A percentile compares a stretch with the other conserved stretches of the same genome.
Evolutionary conservation across 2,888 invertebrate species (phyloP).

Genomic region (Tanytarsus gracilentus): DNA sequence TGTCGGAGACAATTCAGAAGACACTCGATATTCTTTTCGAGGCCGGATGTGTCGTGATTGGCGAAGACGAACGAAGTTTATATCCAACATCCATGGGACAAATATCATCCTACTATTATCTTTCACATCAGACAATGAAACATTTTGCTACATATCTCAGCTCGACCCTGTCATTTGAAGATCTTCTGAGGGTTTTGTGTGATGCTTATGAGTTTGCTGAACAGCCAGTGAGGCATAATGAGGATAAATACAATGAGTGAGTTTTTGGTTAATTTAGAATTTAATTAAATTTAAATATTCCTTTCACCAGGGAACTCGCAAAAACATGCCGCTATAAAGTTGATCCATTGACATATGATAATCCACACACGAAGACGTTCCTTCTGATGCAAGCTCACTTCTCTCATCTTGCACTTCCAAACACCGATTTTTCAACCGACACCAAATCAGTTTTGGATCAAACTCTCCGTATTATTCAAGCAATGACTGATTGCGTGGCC

Average conservation of each 20-base stretch:
- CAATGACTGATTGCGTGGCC: conserved; percentile 90
- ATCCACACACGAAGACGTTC: conserved; percentile 89
- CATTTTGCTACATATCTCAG: conserved; percentile 65
- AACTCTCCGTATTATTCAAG: conserved; percentile 85
- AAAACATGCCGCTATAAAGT: conserved; percentile 64
- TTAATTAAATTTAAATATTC: conserved; percentile 20
- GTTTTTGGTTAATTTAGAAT: conserved; percentile 32
- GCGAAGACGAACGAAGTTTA: conserved; percentile 50
- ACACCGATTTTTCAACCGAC: conserved; percentile 91
- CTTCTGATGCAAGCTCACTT: conserved; percentile 92
- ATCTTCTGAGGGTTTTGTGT: conserved; percentile 68
- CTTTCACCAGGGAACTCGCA: conserved; percentile 60
- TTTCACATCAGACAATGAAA: conserved; percentile 83
- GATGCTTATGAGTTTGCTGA: conserved; percentile 85
- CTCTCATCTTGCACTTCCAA: conserved; percentile 70
- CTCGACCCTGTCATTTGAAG: conserved; percentile 55
- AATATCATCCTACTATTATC: conserved; percentile 93
- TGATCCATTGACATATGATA: conserved; percentile 68
- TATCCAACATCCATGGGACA: conserved; percentile 62
- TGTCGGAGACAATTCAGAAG: conserved; percentile 73
- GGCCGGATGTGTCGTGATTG: conserved; percentile 71
- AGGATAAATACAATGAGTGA: conserved; percentile 85
- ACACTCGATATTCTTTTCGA: conserved; percentile 61
- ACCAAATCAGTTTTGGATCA: conserved; percentile 95
- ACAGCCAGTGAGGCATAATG: conserved; percentile 95